phyloP scores from a whole-genome alignment of 2,888 invertebrate species.

The Drosophila kanekoi region DNA sequence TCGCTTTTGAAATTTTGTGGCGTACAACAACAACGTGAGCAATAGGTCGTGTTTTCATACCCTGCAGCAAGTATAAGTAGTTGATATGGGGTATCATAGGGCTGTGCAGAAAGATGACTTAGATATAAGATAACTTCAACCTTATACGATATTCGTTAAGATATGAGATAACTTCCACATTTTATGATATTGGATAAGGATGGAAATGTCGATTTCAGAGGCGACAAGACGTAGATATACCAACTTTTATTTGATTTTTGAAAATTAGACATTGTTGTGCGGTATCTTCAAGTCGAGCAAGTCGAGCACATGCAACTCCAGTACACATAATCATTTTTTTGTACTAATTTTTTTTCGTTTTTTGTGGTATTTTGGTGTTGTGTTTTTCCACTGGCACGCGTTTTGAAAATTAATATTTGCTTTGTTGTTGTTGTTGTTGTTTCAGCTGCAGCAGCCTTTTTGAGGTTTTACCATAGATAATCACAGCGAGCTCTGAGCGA shows the following conservation, averaged over 20 bases:
- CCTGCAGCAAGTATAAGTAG: background rate
- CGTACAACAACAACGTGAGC: background rate
- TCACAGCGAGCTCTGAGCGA: slow-evolving; percentile 46
- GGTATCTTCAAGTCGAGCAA: background rate
- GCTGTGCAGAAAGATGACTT: background rate
- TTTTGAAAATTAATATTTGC: slow-evolving; percentile 77
- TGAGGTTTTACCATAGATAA: slow-evolving; percentile 66
- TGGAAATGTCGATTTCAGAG: background rate
- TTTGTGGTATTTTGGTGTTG: slow-evolving; percentile 38
- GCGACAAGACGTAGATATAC: background rate
- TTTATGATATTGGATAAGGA: background rate
- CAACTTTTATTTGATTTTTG: background rate
- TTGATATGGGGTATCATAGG: background rate
- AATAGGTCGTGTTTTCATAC: slow-evolving; percentile 5
- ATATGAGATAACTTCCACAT: background rate
- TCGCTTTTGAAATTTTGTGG: background rate
- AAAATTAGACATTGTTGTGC: background rate
- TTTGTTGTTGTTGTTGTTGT: slow-evolving; percentile 17
- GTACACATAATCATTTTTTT: background rate
- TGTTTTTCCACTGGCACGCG: slow-evolving; percentile 69
- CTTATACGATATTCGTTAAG: background rate
- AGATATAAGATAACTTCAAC: background rate
- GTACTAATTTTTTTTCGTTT: slow-evolving; percentile 13
- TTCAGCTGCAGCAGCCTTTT: slow-evolving; percentile 28
- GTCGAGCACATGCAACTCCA: background rate